Base-by-base conservation (phyloP, 2,113 vertebrate genomes). In the Centrocercus urophasianus region DNA sequence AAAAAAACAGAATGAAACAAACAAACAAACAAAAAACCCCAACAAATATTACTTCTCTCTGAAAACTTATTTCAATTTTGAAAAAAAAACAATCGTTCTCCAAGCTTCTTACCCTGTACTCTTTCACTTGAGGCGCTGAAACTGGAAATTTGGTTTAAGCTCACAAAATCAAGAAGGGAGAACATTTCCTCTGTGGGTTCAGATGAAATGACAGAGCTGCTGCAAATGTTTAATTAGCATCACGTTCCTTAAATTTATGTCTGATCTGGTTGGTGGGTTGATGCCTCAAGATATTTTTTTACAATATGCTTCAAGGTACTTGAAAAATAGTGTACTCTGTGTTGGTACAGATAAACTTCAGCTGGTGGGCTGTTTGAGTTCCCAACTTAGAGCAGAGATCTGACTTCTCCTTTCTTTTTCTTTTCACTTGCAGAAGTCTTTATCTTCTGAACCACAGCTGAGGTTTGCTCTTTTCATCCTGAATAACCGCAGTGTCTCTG, bases 281-380 rank as follows among this genome's bases (percentile, higher is more conserved):
- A 12, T 75, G 16, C 36, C 16, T 85, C 54, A 50, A 38, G 25
- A 50, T 18, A 16, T 16, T 57, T 32, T 87, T 85, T 34, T 48
- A 79, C 42, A 93, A 74, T 24, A 40, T 60, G 4, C 16, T 25
- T 69, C 57, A 45, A 84, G 59, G 14, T 48, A 24, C 36, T 8
- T 52, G 45, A 52, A 65, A 45, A 45, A 14, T 6, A 11, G 9
- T 1, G 11, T 56, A 8, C 16, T 50, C 3, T 0, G 2, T 71
- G 73, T 57, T 56, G 38, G 61, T 40, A 32, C 30, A 36, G 71
- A 13, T 22, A 21, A 59, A 45, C 50, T 10, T 16, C 20, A 66
- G 57, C 28, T 59, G 16, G 13, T 36, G 47, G 42, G 8, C 28
- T 54, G 8, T 42, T 47, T 42, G 42, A 43, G 9, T 22, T 24